A percentile compares a stretch with the other conserved stretches of the same genome.
Conservation (phyloP, 92 coral and sea anemone species). For the Anthopleura xanthogrammica region DNA sequence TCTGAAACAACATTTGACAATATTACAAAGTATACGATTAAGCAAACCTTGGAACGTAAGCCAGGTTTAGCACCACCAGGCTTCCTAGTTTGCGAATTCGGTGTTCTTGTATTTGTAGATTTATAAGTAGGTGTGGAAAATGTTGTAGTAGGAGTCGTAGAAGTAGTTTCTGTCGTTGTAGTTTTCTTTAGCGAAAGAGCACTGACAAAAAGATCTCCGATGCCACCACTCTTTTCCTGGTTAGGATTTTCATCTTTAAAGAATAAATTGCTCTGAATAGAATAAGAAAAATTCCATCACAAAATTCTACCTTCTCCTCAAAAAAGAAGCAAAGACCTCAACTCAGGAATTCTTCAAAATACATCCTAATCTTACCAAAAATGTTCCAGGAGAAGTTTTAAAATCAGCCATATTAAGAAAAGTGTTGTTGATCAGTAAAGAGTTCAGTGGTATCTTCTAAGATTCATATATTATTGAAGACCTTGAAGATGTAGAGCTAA, state of each 20-base stretch:
- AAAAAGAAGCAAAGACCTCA: background rate
- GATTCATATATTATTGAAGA: conserved; percentile 29
- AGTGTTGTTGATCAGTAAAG: conserved; percentile 1
- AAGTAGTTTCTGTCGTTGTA: conserved; percentile 37
- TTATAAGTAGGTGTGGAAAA: conserved; percentile 5
- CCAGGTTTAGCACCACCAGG: background rate
- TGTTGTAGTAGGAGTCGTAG: conserved; percentile 38
- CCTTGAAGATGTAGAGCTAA: conserved; percentile 33
- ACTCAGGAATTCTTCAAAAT: background rate
- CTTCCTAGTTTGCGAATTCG: conserved; percentile 7
- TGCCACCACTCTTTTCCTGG: conserved; percentile 45
- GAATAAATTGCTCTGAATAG: conserved; percentile 76
- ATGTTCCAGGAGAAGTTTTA: conserved; percentile 42
- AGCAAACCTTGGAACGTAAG: conserved; percentile 27
- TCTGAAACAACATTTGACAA: background rate
- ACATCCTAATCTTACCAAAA: conserved; percentile 28
- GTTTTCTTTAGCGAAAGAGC: conserved; percentile 53
- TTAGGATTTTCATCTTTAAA: conserved; percentile 76
- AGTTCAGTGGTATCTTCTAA: conserved; percentile 19
- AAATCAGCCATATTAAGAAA: conserved; percentile 32
- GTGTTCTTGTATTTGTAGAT: conserved; percentile 8
- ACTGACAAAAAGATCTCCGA: conserved; percentile 74
- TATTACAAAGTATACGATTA: background rate
- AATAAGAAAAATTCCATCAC: conserved; percentile 12
- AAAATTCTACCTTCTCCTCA: background rate